Base-by-base conservation (phyloP, 2,797 vertebrate genomes). In the Silurus lanzhouensis region DNA sequence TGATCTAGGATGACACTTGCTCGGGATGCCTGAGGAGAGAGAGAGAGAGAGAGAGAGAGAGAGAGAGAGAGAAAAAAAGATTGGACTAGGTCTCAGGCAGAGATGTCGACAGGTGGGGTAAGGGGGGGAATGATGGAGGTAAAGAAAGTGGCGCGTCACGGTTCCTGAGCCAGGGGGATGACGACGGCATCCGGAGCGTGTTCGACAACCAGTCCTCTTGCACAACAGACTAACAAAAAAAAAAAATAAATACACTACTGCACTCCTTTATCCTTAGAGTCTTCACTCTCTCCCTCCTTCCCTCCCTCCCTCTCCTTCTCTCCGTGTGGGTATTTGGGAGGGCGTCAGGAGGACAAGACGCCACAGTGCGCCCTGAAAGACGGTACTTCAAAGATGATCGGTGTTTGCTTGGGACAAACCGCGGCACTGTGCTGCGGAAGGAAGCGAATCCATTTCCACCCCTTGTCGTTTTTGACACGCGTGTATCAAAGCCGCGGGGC, bases 361-460 rank as follows among this genome's bases (percentile, higher is more conserved):
- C 55, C 44, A 78, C n/a, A 64, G 81, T 52, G 15, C 58, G 31
- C 31, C 44, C 82, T 71, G 76, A 68, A 87, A 44, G 38, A 52
- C 58, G 61, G 68, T 68, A 63, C 83, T 82, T 87, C 83, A 86
- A 83, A 86, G 80, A 84, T 66, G 70, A 87, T 84, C 44, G 70
- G 80, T 67, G 83, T 89, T 87, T 90, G 84, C 84, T 84, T 61
- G 70, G 82, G 89, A 86, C 84, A 88, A 89, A 88, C 75, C 20
- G 20, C 46, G 6, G 66, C 19, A 61, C 5, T 6, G 77, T 58
- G 48, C 80, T 81, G 70, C 44, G 66, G 22, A 46, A 84, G n/a
- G 38, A 82, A 67, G 80, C 77, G 31, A 76, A 86, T 79, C 81
- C 6, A 15, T 86, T 84, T 82, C 82, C 66, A 71, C 85, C 75